Percentiles rank a stretch among this genome's conserved stretches.
phyloP scores from a whole-genome alignment of 2,888 invertebrate genomes.

The Orthosia cruda region DNA sequence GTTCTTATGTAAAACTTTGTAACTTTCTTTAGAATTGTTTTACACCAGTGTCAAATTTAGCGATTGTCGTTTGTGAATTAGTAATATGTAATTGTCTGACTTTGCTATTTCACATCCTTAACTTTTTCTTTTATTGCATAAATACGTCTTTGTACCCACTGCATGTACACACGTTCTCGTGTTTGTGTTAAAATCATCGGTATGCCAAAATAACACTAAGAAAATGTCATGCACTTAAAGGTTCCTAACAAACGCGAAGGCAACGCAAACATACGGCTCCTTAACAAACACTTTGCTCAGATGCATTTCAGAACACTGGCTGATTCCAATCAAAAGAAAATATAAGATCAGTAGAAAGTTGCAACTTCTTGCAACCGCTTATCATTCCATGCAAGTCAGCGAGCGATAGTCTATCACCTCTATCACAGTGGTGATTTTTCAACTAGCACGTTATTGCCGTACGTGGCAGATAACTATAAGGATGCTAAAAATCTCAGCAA shows the following conservation, averaged over 20 bases:
- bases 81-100: conserved; percentile 56
- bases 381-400: conserved; percentile 47
- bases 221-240: conserved; percentile 50
- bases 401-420: conserved; percentile 52
- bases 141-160: conserved; percentile 4
- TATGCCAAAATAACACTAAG: conserved; percentile 21
- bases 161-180: conserved; percentile 9
- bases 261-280: conserved; percentile 37
- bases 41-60: conserved; percentile 46
- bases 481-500: conserved; percentile 19
- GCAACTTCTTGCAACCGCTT: conserved; percentile 19
- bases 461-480: conserved; percentile 24
- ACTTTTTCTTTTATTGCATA: conserved; percentile 41
- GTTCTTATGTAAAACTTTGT: conserved; percentile 68
- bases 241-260: conserved; percentile 46
- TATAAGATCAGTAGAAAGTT: conserved; percentile 47
- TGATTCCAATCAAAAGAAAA: conserved; percentile 22
- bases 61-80: conserved; percentile 53
- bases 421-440: conserved; percentile 47
- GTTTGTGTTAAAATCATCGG: conserved; percentile 39
- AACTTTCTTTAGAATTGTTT: conserved; percentile 67
- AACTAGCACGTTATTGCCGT: conserved; percentile 23
- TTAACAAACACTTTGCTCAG: conserved; percentile 19
- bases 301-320: conserved; percentile 5
- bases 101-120: conserved; percentile 33